Evolutionary conservation across 2,888 invertebrate species (phyloP).

Genomic region (Nysson spinosus): DNA sequence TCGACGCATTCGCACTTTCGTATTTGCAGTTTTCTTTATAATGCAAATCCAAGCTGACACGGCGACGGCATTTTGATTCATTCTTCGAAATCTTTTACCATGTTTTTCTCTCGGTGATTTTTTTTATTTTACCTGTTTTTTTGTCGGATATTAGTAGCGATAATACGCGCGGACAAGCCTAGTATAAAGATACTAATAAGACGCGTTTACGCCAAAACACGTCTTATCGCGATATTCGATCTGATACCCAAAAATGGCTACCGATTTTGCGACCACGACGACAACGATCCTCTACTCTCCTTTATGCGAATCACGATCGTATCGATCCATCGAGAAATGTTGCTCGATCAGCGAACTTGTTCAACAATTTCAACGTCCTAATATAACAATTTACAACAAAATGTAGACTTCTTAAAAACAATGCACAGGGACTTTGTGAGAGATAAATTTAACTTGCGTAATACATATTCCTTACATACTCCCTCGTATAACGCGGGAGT

Average conservation of each 20-base stretch:
- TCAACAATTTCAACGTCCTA: background rate
- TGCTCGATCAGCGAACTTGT: background rate
- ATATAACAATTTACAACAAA: too few species aligned
- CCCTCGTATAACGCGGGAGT: too few species aligned
- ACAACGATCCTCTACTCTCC: background rate
- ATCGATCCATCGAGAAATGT: background rate
- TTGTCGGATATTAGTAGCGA: background rate
- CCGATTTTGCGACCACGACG: constrained; percentile 9
- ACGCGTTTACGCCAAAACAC: constrained; percentile 47
- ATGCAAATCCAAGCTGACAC: constrained; percentile 3
- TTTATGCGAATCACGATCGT: background rate
- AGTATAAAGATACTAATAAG: constrained; percentile 49
- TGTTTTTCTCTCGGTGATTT: background rate
- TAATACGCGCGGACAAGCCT: constrained; percentile 9
- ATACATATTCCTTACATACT: too few species aligned
- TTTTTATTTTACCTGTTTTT: too few species aligned
- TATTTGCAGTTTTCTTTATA: background rate
- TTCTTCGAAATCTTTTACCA: constrained; percentile 6
- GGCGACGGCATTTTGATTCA: constrained; percentile 12
- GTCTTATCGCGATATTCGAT: constrained; percentile 28
- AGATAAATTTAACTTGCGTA: too few species aligned
- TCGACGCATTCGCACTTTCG: too few species aligned
- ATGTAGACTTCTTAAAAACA: too few species aligned
- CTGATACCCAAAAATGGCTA: constrained; percentile 34
- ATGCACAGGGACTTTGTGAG: too few species aligned